Base-by-base conservation (phyloP, 1,140 invertebrate genomes). In the Pseudomyrmex pallidus region DNA sequence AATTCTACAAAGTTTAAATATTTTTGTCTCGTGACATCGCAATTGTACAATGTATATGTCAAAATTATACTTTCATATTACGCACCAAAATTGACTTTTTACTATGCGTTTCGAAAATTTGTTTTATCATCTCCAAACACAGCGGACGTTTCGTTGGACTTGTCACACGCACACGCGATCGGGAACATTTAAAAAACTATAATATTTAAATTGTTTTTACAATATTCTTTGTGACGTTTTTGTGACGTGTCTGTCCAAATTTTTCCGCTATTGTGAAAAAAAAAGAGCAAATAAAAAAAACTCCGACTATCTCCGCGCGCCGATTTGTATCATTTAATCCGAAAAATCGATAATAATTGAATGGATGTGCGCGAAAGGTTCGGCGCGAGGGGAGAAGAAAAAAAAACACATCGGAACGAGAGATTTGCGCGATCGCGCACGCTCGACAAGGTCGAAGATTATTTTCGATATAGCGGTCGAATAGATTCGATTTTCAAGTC, bases 401-500 rank as follows among this genome's bases (percentile, higher is more conserved):
- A 77, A 64, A 48, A n/a, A 67, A 13, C 13, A 35, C 35, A 35
- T 35, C 35, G 4, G 17, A 44, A 46, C 22, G 35, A 77, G 74
- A 52, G n/a, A n/a, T n/a, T n/a, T 64, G 46, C n/a, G 61, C 25
- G 44, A 61, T 78, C 44, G 66, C 22, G 54, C 20, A 46, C 44
- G 22, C 44, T 70, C 10, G 52, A n/a, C 66, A 70, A 70, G 54
- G 54, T 59, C 76, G 66, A 48, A 35, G 66, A 80, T 80, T 80
- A 80, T 70, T 80, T 80, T 80, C 44, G 66, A 80, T 80, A 72
- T 72, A 72, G 22, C 76, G 76, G 48, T 66, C 74, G 52, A 52
- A 35, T 35, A 35, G 54, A 13, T 80, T 80, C 76, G 66, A 80
- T 80, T 80, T 80, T 80, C 76, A 80, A 80, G 66, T 66, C 54